Conservation (phyloP, 2,113 vertebrate genomes). For the Herpetotheres cachinnans region DNA sequence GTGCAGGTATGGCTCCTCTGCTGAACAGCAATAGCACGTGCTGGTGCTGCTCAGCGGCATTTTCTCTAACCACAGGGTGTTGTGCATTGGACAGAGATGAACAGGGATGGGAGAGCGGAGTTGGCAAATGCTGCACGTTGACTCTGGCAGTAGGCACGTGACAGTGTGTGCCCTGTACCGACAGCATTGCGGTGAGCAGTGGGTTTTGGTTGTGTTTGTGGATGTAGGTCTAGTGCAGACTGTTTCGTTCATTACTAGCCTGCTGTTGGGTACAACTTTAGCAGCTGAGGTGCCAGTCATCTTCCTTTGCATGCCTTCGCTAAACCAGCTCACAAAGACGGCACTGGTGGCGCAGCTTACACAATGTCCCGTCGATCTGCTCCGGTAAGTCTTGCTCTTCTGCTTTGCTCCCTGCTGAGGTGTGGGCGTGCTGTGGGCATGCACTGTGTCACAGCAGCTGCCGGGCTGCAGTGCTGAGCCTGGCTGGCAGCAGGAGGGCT, state of each 20-base stretch:
- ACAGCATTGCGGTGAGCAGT: rapidly evolving
- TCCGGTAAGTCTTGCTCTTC: too few species aligned
- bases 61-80: neutral
- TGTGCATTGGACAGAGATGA: too few species aligned
- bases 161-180: neutral
- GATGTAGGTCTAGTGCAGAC: neutral
- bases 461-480: neutral
- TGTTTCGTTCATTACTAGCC: neutral
- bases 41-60: neutral
- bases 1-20: neutral
- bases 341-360: rapidly evolving
- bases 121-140: neutral
- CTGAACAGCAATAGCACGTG: neutral
- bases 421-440: rapidly evolving
- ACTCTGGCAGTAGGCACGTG: neutral
- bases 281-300: neutral
- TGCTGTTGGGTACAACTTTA: neutral
- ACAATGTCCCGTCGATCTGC: rapidly evolving
- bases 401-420: neutral
- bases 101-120: neutral
- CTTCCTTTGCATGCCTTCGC: neutral
- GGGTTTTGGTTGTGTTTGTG: neutral
- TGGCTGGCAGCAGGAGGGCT: neutral
- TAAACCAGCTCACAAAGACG: rapidly evolving
- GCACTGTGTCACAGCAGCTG: neutral